Conservation (phyloP, 2,113 vertebrate genomes). For the Hiodon tergisus region DNA sequence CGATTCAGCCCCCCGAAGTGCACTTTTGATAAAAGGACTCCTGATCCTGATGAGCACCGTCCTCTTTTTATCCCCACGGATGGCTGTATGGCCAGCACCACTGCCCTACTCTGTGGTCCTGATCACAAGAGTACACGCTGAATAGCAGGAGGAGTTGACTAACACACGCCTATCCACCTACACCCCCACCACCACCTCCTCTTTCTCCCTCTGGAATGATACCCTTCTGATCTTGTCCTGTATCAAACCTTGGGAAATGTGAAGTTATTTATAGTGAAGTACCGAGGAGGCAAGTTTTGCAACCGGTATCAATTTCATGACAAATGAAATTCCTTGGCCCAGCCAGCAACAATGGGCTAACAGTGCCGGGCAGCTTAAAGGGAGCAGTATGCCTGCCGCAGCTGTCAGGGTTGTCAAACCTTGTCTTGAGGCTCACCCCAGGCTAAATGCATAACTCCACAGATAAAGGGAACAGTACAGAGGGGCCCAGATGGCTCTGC, state of each 20-base stretch:
- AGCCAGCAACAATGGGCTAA: constrained; percentile 56
- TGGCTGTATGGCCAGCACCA: background rate
- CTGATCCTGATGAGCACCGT: background rate
- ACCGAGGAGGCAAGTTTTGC: constrained; percentile 36
- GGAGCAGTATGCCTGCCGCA: constrained; percentile 45
- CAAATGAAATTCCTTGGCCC: constrained; percentile 66
- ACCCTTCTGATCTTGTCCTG: constrained; percentile 34
- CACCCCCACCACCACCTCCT: constrained; percentile 29
- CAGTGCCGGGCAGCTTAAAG: constrained; percentile 48
- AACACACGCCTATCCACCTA: constrained; percentile 14
- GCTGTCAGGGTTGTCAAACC: constrained; percentile 66
- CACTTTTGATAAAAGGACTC: constrained; percentile 59
- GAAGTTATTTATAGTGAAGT: constrained; percentile 43
- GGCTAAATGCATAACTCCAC: constrained; percentile 49
- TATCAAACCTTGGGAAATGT: constrained; percentile 48
- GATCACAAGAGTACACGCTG: background rate
- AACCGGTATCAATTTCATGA: constrained; percentile 63
- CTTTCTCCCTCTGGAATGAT: constrained; percentile 45
- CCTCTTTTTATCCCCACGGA: background rate
- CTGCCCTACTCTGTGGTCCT: background rate
- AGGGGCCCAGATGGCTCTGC: constrained; percentile 10
- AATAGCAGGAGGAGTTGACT: constrained; percentile 1
- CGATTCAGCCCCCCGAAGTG: constrained; percentile 61
- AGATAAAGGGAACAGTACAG: constrained; percentile 31
- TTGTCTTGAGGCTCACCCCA: constrained; percentile 66